Conservation (phyloP, 23 tunicate genomes). For the Botrylloides violaceus region DNA sequence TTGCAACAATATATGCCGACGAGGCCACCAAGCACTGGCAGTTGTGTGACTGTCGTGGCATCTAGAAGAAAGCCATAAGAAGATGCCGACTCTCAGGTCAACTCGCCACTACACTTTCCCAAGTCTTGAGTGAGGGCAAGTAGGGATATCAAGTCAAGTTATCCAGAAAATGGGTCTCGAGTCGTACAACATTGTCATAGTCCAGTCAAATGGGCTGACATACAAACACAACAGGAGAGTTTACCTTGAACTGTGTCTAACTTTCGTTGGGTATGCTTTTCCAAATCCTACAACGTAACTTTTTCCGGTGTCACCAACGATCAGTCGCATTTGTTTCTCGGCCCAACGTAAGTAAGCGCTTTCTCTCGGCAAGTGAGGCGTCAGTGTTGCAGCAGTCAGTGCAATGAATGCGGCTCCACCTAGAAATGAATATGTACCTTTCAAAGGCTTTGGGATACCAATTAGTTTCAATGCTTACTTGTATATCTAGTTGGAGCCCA, state of each 20-base stretch:
- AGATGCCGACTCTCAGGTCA: too few species aligned
- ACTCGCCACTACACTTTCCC: too few species aligned
- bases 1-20: too few species aligned
- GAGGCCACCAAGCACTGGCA: too few species aligned
- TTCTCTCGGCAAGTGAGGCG: constrained; percentile 14
- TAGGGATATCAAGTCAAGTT: too few species aligned
- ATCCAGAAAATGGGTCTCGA: too few species aligned
- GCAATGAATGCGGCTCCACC: constrained; percentile 21
- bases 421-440: neutral
- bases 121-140: too few species aligned
- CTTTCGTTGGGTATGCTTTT: neutral
- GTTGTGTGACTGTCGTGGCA: too few species aligned
- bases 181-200: neutral
- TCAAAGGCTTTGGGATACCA: too few species aligned
- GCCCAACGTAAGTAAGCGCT: constrained; percentile 8
- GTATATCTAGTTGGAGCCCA: constrained; percentile 92
- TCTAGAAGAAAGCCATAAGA: too few species aligned
- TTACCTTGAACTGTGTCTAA: constrained; percentile 10
- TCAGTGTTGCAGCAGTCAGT: neutral
- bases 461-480: too few species aligned
- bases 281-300: constrained; percentile 23
- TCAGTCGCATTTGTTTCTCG: constrained; percentile 13
- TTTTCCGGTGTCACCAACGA: constrained; percentile 22
- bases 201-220: neutral
- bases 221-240: neutral